Percentiles rank a stretch among this genome's conserved stretches.
phyloP scores from a whole-genome alignment of 2,888 invertebrate species.

The Adelphocoris suturalis region DNA sequence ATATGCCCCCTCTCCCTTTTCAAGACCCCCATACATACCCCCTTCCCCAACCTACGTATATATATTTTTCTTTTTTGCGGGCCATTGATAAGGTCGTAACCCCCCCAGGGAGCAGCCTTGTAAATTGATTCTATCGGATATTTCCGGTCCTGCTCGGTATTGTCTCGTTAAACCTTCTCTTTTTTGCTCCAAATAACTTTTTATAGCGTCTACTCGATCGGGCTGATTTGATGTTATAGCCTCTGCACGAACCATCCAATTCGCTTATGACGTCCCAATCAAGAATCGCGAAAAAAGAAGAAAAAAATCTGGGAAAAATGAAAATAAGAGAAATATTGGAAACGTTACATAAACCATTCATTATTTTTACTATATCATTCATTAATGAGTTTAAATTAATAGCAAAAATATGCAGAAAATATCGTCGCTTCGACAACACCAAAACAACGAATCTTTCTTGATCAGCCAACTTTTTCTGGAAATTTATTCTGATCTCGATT shows the following conservation, averaged over 20 bases:
- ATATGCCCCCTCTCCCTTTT: not conserved
- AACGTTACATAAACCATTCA: too few relatives aligned
- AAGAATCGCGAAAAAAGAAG: too few relatives aligned
- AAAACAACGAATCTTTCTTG: too few relatives aligned
- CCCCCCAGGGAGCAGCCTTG: not conserved
- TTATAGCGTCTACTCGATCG: not conserved
- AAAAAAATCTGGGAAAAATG: too few relatives aligned
- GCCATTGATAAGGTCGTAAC: constrained; percentile 22
- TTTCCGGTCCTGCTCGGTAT: not conserved
- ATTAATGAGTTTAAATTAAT: too few relatives aligned
- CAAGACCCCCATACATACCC: not conserved
- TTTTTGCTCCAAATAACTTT: not conserved
- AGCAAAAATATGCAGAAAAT: too few relatives aligned
- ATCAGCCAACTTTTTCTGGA: too few relatives aligned
- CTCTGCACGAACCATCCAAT: not conserved
- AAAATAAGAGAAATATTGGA: too few relatives aligned
- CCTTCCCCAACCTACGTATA: not conserved
- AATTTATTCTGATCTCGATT: too few relatives aligned
- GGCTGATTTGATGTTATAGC: not conserved
- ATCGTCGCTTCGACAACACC: too few relatives aligned
- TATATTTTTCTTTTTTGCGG: not conserved
- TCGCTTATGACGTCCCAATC: not conserved
- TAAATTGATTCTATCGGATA: not conserved
- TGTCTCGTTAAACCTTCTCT: not conserved
- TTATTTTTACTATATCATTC: too few relatives aligned